Conservation (phyloP, 2,888 invertebrate species). For the Lycocerus yunnanus region DNA sequence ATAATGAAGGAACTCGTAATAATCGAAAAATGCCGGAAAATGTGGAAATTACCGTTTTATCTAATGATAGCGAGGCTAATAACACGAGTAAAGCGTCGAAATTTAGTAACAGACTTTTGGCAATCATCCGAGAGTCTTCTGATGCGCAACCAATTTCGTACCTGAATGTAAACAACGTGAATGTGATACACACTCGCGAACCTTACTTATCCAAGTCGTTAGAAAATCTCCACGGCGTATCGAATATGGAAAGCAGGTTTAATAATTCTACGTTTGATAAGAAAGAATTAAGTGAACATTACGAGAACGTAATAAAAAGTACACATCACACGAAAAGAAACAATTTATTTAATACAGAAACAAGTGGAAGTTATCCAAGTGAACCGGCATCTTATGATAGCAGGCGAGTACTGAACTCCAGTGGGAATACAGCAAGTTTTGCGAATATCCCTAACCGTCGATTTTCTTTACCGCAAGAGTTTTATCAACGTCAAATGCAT, state of each 20-base stretch:
- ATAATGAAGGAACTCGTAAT: constrained; percentile 51
- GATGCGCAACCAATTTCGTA: constrained; percentile 28
- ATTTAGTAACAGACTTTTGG: constrained; percentile 63
- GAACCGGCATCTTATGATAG: constrained; percentile 18
- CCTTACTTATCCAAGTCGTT: neutral
- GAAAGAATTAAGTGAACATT: constrained; percentile 58
- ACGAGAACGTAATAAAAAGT: neutral
- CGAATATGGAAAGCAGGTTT: constrained; percentile 40
- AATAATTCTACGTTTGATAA: constrained; percentile 40
- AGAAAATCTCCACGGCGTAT: neutral
- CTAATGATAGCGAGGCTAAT: constrained; percentile 22
- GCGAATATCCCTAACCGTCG: constrained; percentile 47
- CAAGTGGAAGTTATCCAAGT: constrained; percentile 18
- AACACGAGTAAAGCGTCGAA: constrained; percentile 13
- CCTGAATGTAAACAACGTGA: constrained; percentile 37
- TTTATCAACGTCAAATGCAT: constrained; percentile 67
- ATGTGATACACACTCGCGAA: constrained; percentile 43
- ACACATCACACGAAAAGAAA: neutral
- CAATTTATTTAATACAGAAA: neutral
- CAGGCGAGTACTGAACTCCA: constrained; percentile 18
- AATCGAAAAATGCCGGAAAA: constrained; percentile 51
- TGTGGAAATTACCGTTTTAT: constrained; percentile 34
- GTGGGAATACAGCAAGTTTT: constrained; percentile 16
- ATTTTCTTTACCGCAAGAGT: constrained; percentile 68
- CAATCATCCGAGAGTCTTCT: constrained; percentile 63